Evolutionary conservation across 2,113 vertebrate species (phyloP), one percentile per base, ranked within the genome.

Genomic region (Laticauda colubrina): DNA sequence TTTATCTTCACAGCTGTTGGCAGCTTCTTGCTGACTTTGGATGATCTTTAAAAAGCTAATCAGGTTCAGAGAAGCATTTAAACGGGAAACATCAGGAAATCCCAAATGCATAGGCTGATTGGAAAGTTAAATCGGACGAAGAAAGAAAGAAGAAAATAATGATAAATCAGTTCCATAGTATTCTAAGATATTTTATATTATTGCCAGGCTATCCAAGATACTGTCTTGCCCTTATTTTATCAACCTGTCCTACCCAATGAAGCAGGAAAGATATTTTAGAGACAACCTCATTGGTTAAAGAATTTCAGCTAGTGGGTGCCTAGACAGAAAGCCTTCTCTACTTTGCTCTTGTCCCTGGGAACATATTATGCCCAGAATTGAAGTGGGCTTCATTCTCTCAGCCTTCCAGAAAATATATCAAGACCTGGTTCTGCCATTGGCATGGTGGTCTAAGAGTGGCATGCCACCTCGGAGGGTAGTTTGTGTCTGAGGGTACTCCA

Each of bases 1-100:
- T 97, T 97, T 97, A 95, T 97, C 95, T 95, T 94, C 93, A 94
- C 94, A 96, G 64, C 92, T 81, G 34, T 81, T 81, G 34, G 69
- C 69, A 81, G 69, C 18, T 21, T 81, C 34, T 81, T 9, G 69
- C 15, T 81, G 18, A 21, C 69, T 39, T 81, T 81, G 34, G 18
- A 39, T 39, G 69, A 81, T 81, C 69, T 81, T 81, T 3, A 81
- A 81, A 81, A 81, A 81, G 6, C 69, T 81, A 81, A 39, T 20
- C 69, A 81, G 69, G 34, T 34, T 21, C 69, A 81, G 69, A 75
- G 15, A 12, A 75, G 15, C 15, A 39, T 18, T 75, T 75, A 39
- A 34, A 21, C 39, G 18, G 69, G 18, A 43, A 39, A 39, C 34
- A 81, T 43, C 69, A 81, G 39, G 69, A 81, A 39, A 39, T 39